Conservation (phyloP, 2,888 invertebrate species). For the Acanthoscelides obtectus region DNA sequence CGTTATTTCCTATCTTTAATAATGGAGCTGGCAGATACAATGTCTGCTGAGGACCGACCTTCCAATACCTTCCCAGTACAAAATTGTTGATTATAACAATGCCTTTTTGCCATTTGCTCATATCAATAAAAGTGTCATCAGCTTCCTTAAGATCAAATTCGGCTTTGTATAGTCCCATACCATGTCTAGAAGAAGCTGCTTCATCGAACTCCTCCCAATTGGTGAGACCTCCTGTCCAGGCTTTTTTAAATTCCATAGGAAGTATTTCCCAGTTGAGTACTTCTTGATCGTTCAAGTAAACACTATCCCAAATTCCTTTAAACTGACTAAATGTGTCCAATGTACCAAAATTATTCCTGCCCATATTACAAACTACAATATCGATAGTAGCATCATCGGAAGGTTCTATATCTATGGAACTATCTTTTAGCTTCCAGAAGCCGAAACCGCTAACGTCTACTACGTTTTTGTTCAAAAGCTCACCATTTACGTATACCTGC, state of each 20-base stretch:
- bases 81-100: constrained; percentile 70
- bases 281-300: constrained; percentile 27
- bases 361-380: constrained; percentile 69
- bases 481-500: constrained; percentile 47
- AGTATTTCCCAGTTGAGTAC: constrained; percentile 18
- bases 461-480: constrained; percentile 34
- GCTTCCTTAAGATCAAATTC: constrained; percentile 11
- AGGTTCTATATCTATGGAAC: constrained; percentile 24
- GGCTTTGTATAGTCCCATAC: constrained; percentile 16
- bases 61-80: constrained; percentile 83
- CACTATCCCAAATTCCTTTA: constrained; percentile 43
- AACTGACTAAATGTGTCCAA: constrained; percentile 41
- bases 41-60: constrained; percentile 74
- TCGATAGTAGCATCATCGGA: constrained; percentile 39
- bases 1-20: constrained; percentile 50
- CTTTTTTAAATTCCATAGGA: constrained; percentile 22
- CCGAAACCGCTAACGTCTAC: constrained; percentile 44
- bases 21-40: constrained; percentile 75
- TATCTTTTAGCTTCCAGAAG: constrained; percentile 42
- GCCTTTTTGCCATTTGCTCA: constrained; percentile 23
- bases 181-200: constrained; percentile 18
- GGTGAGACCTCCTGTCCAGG: constrained; percentile 37
- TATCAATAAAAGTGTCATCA: constrained; percentile 20
- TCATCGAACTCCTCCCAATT: constrained; percentile 32
- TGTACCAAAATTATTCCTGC: constrained; percentile 61